Conservation (phyloP, 2,113 vertebrate genomes). For the Raja brachyura region DNA sequence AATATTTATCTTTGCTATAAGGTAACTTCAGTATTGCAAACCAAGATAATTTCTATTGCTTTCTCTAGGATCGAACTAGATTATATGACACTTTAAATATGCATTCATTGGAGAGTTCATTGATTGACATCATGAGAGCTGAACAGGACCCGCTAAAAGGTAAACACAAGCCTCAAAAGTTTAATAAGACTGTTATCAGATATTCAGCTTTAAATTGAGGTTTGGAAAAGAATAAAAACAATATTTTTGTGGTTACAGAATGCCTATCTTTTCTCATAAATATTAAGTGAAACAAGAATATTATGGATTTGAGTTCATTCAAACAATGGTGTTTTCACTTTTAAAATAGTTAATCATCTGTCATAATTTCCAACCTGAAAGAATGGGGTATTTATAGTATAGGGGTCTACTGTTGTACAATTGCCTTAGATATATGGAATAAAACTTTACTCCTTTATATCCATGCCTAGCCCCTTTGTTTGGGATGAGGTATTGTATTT, state of each 20-base stretch:
- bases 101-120: constrained; percentile 96
- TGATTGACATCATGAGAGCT: constrained; percentile 99
- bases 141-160: constrained; percentile 99
- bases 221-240: constrained; percentile 11
- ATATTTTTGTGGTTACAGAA: background rate
- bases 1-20: background rate
- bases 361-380: background rate
- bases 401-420: background rate
- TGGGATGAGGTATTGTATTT: too few species aligned
- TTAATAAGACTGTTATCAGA: background rate
- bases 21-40: background rate
- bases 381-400: background rate
- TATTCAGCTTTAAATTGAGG: constrained; percentile 44
- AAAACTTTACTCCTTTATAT: background rate
- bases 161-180: constrained; percentile 49
- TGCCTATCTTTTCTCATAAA: background rate
- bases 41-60: constrained; percentile 47
- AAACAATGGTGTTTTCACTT: background rate
- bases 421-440: background rate
- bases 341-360: background rate
- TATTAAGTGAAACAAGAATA: background rate
- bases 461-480: background rate
- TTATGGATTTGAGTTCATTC: background rate
- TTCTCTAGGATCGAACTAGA: constrained; percentile 82
- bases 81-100: constrained; percentile 87